These are phyloP conservation scores for Periophthalmodon schlosseri DNA, from an alignment of 2,113 vertebrate genomes.

Conservation along the genomic window DNA sequence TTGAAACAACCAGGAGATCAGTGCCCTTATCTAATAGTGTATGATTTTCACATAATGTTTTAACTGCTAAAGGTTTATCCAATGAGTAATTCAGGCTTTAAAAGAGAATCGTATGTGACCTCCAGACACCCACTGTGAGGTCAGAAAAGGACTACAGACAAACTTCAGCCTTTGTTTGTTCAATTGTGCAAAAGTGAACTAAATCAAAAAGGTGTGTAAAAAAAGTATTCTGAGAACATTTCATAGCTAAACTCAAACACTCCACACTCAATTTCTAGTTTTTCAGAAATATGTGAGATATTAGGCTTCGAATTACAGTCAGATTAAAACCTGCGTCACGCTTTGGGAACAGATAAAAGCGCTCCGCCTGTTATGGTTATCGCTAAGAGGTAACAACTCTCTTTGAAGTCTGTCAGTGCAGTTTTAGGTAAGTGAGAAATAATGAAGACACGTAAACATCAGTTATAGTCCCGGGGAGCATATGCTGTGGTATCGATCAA, in stretches of 20 bases:
- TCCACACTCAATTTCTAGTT: background rate
- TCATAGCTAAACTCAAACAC: background rate
- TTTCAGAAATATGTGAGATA: background rate
- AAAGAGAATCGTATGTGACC: background rate
- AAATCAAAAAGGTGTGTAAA: background rate
- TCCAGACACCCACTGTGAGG: background rate
- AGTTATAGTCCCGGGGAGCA: constrained; percentile 1
- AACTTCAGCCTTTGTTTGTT: background rate
- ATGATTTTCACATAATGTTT: background rate
- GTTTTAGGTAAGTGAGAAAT: background rate
- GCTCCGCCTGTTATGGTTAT: background rate
- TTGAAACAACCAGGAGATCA: background rate
- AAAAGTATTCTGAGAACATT: background rate
- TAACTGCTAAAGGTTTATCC: background rate
- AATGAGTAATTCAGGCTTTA: background rate
- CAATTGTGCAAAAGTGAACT: background rate
- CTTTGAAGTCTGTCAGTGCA: background rate
- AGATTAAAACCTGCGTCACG: background rate
- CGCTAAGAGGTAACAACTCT: constrained; percentile 3
- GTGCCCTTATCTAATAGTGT: background rate
- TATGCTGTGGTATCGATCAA: constrained; percentile 15
- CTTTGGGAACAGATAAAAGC: constrained; percentile 6
- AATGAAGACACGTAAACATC: constrained; percentile 11
- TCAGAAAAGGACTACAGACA: background rate
- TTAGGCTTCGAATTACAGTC: background rate